Evolutionary conservation across 53 echinoderm and acorn worm species (phyloP).

Genomic region (Henricia sp.): DNA sequence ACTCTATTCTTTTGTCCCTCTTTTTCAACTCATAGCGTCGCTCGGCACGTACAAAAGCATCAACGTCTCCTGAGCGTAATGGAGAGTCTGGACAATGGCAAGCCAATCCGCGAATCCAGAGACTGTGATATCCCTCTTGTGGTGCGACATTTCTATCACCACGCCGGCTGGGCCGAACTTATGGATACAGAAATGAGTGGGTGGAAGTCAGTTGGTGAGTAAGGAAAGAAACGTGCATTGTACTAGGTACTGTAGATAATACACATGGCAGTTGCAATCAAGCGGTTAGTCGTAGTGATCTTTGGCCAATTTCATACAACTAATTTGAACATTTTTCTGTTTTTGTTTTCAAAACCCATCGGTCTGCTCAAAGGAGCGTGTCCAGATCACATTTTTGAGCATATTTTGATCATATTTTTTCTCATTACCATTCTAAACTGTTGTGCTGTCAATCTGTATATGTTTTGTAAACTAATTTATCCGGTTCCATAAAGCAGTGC

Average conservation of each 20-base stretch:
- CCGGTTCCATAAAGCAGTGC: too few species aligned
- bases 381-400: too few species aligned
- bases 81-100: constrained; percentile 93
- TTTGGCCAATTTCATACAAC: too few species aligned
- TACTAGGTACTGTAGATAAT: too few species aligned
- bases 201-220: constrained; percentile 93
- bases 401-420: too few species aligned
- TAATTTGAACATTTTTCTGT: background rate
- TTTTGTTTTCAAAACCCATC: too few species aligned
- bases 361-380: too few species aligned
- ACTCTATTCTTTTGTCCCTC: background rate
- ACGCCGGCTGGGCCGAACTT: constrained; percentile 98
- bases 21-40: constrained; percentile 62
- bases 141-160: constrained; percentile 95
- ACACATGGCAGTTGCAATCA: background rate
- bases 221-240: too few species aligned
- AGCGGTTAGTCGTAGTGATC: too few species aligned
- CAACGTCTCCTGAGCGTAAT: constrained; percentile 89
- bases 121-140: constrained; percentile 90
- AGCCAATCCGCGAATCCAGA: constrained; percentile 92
- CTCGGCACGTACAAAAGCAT: constrained; percentile 93
- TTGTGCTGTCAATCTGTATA: too few species aligned
- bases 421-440: too few species aligned
- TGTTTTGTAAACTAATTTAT: too few species aligned
- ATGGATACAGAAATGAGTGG: constrained; percentile 94